Percentiles rank a stretch among this genome's conserved stretches.
Conservation (phyloP, 1,140 invertebrate genomes). For the Gryllus bimaculatus region DNA sequence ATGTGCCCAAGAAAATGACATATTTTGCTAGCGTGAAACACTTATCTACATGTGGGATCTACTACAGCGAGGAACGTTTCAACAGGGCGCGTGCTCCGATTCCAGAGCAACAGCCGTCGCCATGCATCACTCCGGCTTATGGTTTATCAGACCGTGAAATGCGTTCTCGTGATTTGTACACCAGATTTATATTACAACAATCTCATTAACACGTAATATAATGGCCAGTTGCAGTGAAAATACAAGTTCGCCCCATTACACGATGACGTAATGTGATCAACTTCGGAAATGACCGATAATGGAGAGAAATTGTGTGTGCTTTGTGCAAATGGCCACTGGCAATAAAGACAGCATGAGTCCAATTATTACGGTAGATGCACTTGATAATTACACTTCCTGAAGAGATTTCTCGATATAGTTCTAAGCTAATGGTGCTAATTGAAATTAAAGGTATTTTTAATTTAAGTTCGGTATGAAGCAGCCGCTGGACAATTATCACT, state of each 20-base stretch:
- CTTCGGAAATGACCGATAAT: not conserved
- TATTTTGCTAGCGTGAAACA: not conserved
- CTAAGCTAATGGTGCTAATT: too few relatives aligned
- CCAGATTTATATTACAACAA: constrained; percentile 1
- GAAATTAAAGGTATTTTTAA: too few relatives aligned
- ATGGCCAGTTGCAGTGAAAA: not conserved
- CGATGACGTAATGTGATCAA: not conserved
- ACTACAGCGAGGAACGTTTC: not conserved
- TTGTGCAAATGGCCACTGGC: too few relatives aligned
- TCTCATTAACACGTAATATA: constrained; percentile 5
- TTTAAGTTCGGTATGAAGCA: too few relatives aligned
- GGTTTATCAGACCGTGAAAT: not conserved
- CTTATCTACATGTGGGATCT: not conserved
- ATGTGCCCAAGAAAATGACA: not conserved
- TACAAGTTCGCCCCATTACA: not conserved
- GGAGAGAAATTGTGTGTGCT: not conserved
- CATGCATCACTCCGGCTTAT: not conserved
- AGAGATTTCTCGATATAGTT: too few relatives aligned
- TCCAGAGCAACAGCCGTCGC: not conserved
- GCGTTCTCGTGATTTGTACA: not conserved
- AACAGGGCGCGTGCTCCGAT: not conserved
- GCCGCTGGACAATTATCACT: too few relatives aligned
- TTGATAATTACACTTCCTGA: too few relatives aligned
- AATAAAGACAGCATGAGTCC: too few relatives aligned
- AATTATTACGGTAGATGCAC: too few relatives aligned